Conservation (phyloP, 2,113 vertebrate species). For the Thryonomys swinderianus region DNA sequence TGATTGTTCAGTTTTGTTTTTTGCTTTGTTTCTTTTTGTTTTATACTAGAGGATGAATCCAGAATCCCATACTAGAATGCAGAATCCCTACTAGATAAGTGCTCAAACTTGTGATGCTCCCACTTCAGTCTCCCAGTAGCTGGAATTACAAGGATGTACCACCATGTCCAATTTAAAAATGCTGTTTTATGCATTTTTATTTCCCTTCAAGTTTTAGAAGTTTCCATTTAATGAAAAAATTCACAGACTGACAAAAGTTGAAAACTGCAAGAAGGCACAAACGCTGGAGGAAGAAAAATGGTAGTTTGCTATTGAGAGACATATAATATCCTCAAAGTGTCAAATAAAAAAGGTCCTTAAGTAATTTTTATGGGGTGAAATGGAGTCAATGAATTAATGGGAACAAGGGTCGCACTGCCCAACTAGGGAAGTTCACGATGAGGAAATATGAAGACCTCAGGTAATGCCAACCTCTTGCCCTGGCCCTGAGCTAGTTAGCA, state of each 20-base stretch:
- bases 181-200: neutral
- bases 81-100: neutral
- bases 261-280: slow-evolving; percentile 58
- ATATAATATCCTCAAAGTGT: slow-evolving; percentile 1
- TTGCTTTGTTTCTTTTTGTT: neutral
- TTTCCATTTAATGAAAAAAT: neutral
- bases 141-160: neutral
- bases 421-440: neutral
- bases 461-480: neutral
- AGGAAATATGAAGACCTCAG: neutral
- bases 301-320: slow-evolving; percentile 9
- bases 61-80: neutral
- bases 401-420: neutral
- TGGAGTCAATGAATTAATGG: slow-evolving; percentile 46
- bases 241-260: slow-evolving; percentile 45
- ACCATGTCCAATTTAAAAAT: neutral
- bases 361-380: slow-evolving; percentile 49
- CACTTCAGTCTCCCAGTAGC: no score
- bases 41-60: neutral
- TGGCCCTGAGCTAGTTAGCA: neutral
- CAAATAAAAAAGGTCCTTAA: slow-evolving; percentile 54
- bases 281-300: slow-evolving; percentile 13
- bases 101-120: neutral
- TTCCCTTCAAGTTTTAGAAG: neutral
- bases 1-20: neutral